Evolutionary conservation across 2,888 invertebrate species (phyloP), one percentile per base, ranked within the genome.

Genomic region (Mesoligia furuncula): DNA sequence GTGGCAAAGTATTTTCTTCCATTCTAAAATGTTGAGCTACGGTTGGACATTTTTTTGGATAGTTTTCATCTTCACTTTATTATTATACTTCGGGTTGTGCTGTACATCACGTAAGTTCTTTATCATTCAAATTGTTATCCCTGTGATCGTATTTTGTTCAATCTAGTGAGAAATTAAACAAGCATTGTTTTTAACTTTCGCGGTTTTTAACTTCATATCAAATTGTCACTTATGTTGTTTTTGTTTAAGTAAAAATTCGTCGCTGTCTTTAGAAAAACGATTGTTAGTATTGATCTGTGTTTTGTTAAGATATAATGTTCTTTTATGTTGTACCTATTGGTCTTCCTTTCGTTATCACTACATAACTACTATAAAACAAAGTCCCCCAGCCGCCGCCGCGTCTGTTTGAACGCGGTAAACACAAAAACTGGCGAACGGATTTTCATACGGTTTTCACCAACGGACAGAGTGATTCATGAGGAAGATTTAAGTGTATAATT

Each of bases 61-160:
- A 81, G 15, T 65, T 48, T 51, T 75, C 27, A 13, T 24, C 2
- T 0, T 59, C 9, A 75, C 57, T 9, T 31, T 75, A n/a, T 51
- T 59, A n/a, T 48, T 74, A 36, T 65, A 81, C 59, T 65, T 51
- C 3, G 65, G 48, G 0, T 59, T 65, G 20, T 82, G 82, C 31
- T 82, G n/a, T 36, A 59, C 48, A 13, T 65, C 64, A 75, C 4
- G 82, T 79, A 75, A 79, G 78, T 81, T 79, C 13, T 5, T 48
- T 27, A 24, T 48, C 4, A 9, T 36, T 24, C 0, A 11, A 24
- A 36, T n/a, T 36, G 9, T 24, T 59, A 24, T 39, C 27, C 39
- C 2, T 8, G 1, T 36, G 8, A 17, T 57, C 17, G 15, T 54
- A 36, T 36, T 27, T 62, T 20, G 1, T 42, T 36, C 15, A 36